Evolutionary conservation across 2,797 vertebrate genomes (phyloP), one percentile per base, ranked within the genome.

Genomic region (Varecia variegata): DNA sequence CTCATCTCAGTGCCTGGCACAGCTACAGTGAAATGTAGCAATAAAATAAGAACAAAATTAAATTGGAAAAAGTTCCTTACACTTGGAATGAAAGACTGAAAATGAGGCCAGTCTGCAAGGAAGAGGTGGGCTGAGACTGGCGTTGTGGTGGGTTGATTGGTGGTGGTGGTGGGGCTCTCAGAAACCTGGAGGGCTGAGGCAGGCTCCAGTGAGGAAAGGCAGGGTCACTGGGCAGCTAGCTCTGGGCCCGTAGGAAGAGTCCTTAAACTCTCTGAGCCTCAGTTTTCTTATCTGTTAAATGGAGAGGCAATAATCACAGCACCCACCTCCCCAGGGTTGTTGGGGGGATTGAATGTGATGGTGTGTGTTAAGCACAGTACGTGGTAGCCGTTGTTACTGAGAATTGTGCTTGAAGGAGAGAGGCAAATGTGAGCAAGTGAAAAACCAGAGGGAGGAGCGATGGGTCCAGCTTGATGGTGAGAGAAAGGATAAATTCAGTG

Each of bases 261-360:
- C 25, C 68, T 95, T 82, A 58, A 47, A 32, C n/a, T 25, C 43
- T 25, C 5, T 35, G 11, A 88, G 45, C 62, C 43, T 93, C 67
- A 10, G 62, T 87, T 87, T 96, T 74, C 70, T 83, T 4, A 30
- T 73, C 88, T 84, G n/a, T 71, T 54, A 45, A 80, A 38, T 82
- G 52, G n/a, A 23, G 67, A 90, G 47, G 50, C 71, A 18, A 45
- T 90, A 7, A 81, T 58, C 70, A 18, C 14, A 67, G 58, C 71
- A n/a, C 25, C 15, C 8, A 6, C 71, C 21, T 88, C 62, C 25
- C 54, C 32, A 60, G 56, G 45, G 65, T 30, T 52, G 25, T 10
- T 65, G 62, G 14, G 54, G 90, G 38, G 30, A 85, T 35, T 60
- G 52, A 80, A 65, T 65, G 77, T 47, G 62, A 56, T 56, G 21